phyloP scores from a whole-genome alignment of 2,113 vertebrate species.

The Picathartes gymnocephalus region DNA sequence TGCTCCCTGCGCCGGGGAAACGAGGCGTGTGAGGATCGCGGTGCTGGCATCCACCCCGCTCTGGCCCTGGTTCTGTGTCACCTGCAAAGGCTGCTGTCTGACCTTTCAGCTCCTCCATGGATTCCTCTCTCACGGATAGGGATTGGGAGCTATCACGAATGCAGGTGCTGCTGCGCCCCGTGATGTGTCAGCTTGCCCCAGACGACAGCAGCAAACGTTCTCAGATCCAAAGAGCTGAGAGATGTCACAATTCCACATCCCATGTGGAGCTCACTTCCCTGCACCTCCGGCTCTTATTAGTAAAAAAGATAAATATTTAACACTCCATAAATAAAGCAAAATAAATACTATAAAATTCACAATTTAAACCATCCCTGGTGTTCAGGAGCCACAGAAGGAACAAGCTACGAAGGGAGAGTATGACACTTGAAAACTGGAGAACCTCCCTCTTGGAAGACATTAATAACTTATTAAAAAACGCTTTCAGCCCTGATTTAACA shows the following conservation, averaged over 20 bases:
- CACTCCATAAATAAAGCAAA: neutral
- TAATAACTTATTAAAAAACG: neutral
- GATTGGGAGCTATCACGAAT: fast-evolving
- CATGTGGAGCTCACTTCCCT: neutral
- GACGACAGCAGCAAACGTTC: neutral
- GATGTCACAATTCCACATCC: neutral
- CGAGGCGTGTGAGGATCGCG: fast-evolving
- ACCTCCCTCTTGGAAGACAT: neutral
- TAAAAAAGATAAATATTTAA: neutral
- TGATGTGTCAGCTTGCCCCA: neutral
- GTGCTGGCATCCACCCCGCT: fast-evolving
- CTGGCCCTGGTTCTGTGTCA: neutral
- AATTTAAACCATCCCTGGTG: neutral
- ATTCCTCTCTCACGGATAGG: neutral
- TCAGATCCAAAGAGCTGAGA: neutral
- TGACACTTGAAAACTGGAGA: neutral
- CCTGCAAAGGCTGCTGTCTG: neutral
- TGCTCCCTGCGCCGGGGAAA: fast-evolving
- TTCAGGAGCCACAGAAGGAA: neutral
- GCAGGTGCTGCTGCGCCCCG: neutral
- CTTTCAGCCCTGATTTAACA: neutral
- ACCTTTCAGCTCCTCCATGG: neutral
- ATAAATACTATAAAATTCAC: neutral
- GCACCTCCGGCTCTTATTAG: neutral
- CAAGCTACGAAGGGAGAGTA: fast-evolving